Evolutionary conservation across 2,888 invertebrate genomes (phyloP).

Genomic region (Pollenia angustigena): DNA sequence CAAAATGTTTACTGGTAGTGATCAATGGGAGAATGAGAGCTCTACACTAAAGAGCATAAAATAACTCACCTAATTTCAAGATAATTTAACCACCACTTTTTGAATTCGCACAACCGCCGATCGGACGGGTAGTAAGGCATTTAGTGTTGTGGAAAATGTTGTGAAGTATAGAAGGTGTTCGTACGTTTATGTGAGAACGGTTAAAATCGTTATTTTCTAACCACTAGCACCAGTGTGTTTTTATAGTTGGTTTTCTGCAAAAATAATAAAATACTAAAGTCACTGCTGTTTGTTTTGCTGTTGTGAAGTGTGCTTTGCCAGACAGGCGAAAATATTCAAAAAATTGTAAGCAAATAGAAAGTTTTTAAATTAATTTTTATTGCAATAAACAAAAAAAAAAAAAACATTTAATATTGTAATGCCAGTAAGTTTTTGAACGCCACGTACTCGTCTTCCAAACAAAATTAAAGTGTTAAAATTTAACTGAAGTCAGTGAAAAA

Average conservation of each 20-base stretch:
- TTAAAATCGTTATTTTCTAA: conserved; percentile 62
- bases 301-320: conserved; percentile 67
- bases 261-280: conserved; percentile 59
- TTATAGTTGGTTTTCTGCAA: conserved; percentile 48
- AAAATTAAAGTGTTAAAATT: conserved; percentile 55
- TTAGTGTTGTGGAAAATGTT: conserved; percentile 80
- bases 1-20: too few species aligned
- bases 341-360: conserved; percentile 71
- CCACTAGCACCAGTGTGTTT: conserved; percentile 53
- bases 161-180: conserved; percentile 76
- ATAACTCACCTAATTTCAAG: conserved; percentile 23
- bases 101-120: conserved; percentile 36
- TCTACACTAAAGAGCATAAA: conserved; percentile 5
- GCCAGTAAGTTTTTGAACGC: conserved; percentile 59
- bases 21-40: neutral
- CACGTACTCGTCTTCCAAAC: conserved; percentile 65
- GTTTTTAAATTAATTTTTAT: conserved; percentile 50
- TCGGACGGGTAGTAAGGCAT: conserved; percentile 45
- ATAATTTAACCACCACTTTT: conserved; percentile 38
- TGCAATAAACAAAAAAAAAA: conserved; percentile 32
- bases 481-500: conserved; percentile 34
- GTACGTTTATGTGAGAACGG: conserved; percentile 32
- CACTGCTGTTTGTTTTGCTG: conserved; percentile 64
- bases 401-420: conserved; percentile 35
- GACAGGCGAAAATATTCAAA: conserved; percentile 52